Evolutionary conservation across 2,113 vertebrate genomes (phyloP).

Genomic region (Plecotus auritus): DNA sequence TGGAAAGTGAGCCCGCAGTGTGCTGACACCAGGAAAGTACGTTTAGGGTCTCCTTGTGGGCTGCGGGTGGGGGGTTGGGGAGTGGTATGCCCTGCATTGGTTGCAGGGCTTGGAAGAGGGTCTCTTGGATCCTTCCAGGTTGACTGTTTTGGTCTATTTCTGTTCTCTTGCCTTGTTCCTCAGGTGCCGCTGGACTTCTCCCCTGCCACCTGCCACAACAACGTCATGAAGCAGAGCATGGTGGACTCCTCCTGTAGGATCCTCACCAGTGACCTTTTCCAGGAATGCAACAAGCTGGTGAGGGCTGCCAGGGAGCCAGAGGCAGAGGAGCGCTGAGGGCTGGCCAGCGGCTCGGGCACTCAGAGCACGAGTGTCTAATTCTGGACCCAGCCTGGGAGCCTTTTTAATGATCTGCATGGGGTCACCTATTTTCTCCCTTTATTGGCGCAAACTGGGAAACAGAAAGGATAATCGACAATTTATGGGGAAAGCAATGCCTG

Average conservation of each 20-base stretch:
- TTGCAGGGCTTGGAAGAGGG: not conserved
- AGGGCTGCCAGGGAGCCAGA: constrained; percentile 12
- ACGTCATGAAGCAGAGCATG: constrained; percentile 86
- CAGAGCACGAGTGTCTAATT: fast-evolving
- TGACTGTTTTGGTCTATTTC: not conserved
- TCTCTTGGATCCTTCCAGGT: not conserved
- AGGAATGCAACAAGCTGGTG: constrained; percentile 90
- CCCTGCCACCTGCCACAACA: constrained; percentile 80
- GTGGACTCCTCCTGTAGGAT: constrained; percentile 92
- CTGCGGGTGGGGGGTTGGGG: not conserved
- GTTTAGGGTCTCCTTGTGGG: not conserved
- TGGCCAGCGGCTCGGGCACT: not conserved
- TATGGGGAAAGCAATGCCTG: not conserved
- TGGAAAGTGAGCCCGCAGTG: constrained; percentile 93
- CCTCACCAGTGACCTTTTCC: constrained; percentile 88
- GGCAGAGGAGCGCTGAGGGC: not conserved
- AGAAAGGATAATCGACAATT: not conserved
- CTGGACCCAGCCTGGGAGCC: not conserved
- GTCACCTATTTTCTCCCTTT: not conserved
- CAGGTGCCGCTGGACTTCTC: constrained; percentile 12
- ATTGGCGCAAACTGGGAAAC: not conserved
- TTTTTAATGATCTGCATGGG: not conserved
- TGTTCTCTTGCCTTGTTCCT: not conserved
- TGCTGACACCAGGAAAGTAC: constrained; percentile 90
- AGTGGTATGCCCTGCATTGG: not conserved